Base-by-base conservation (phyloP, 2,888 invertebrate species). In the Scaptomyza caliginosa region DNA sequence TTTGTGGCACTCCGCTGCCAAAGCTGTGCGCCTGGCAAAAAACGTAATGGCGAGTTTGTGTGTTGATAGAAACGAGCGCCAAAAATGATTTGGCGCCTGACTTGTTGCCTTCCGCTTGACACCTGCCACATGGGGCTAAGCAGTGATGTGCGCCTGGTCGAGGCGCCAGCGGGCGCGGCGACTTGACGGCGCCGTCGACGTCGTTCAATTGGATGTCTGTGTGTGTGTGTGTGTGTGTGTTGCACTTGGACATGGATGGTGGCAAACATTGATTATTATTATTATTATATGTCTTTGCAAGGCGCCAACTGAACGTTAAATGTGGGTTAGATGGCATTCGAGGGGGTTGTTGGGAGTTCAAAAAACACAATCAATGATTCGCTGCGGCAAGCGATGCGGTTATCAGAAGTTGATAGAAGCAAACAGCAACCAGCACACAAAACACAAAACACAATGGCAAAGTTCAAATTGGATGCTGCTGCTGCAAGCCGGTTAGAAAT, bases 21-120 rank as follows among this genome's bases (percentile, higher is more conserved):
- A 66, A 63, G 30, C 88, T 86, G 86, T 10, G 55, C 68, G 73
- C 86, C 86, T 85, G 79, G 32, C 77, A 3, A 50, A 75, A 80
- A 86, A 65, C 84, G 84, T 83, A 83, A 87, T 88, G 86, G 88
- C 88, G 88, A 88, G 86, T 87, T 88, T 86, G 86, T 86, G 88
- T 87, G 86, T 82, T 80, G 77, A 71, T 76, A 59, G 70, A 56
- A 66, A 67, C 67, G 75, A 68, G 78, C 84, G 83, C 83, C 83
- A 83, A 87, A 87, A 72, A 65, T 24, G 34, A 42, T 34, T 26
- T 38, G 16, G 17, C 36, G 21, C 7, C 30, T 13, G 21, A 46
- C 46, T 46, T 46, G 46, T 46, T 46, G 46, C 46, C 49, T 19
- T 3, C 19, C 28, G 62, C 39, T 39, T 23, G n/a, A 16, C 39